Conservation (phyloP, 2,888 invertebrate species). For the Actias luna region DNA sequence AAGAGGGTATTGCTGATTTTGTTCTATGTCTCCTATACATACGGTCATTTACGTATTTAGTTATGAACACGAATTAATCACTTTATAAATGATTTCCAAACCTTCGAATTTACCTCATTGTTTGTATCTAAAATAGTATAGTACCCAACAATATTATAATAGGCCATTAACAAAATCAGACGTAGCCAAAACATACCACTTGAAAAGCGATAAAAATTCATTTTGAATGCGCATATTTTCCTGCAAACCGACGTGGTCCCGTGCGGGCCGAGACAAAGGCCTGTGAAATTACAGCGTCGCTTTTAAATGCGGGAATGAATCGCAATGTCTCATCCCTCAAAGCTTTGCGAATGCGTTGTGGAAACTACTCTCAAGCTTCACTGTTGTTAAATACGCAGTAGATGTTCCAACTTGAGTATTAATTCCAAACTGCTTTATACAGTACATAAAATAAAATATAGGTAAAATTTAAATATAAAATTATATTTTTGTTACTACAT, state of each 20-base stretch:
- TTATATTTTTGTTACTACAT: not conserved
- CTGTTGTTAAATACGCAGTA: constrained; percentile 53
- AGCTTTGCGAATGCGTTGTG: constrained; percentile 65
- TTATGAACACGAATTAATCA: no score
- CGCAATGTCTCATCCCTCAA: constrained; percentile 76
- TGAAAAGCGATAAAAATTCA: constrained; percentile 75
- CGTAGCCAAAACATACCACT: constrained; percentile 65
- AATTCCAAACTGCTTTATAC: constrained; percentile 28
- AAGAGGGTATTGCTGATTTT: no score
- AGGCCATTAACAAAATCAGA: constrained; percentile 42
- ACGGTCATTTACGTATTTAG: no score
- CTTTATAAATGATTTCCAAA: no score
- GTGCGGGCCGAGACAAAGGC: constrained; percentile 69
- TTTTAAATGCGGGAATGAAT: constrained; percentile 80
- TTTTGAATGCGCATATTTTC: constrained; percentile 78
- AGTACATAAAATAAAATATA: not conserved
- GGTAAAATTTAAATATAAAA: not conserved
- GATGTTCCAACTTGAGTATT: constrained; percentile 37
- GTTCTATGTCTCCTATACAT: no score
- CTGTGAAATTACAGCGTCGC: constrained; percentile 78
- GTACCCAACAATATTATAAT: constrained; percentile 23
- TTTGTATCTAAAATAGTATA: not conserved
- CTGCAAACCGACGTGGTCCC: constrained; percentile 53
- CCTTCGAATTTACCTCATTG: no score
- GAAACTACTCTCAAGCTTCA: constrained; percentile 44